phyloP scores from a whole-genome alignment of 2,797 vertebrate species.

The Sandelia bainsii region DNA sequence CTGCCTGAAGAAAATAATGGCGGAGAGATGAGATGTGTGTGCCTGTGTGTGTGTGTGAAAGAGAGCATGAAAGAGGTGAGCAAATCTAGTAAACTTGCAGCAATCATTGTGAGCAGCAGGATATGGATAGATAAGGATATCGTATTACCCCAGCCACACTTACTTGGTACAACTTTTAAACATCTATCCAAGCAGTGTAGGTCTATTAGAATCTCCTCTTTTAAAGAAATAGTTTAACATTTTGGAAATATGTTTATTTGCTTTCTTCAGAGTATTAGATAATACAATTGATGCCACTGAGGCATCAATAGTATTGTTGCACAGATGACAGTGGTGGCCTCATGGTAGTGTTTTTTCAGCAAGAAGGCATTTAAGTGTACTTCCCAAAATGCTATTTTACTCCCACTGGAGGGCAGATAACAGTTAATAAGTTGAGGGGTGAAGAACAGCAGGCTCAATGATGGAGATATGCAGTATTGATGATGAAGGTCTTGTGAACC shows the following conservation, averaged over 20 bases:
- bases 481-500: conserved; percentile 8
- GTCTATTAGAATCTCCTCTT: background rate
- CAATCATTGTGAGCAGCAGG: conserved; percentile 9
- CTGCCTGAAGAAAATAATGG: conserved; percentile 86
- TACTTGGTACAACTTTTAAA: conserved; percentile 5
- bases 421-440: conserved; percentile 2
- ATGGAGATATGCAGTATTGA: conserved; percentile 28
- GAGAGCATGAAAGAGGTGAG: background rate
- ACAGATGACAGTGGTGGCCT: background rate
- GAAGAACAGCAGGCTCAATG: conserved; percentile 18
- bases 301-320: background rate
- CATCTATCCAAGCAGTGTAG: background rate
- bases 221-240: background rate
- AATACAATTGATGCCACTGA: background rate
- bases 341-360: background rate
- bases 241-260: background rate
- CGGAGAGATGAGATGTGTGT: conserved; percentile 70
- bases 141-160: conserved; percentile 35
- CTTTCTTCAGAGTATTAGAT: background rate
- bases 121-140: conserved; percentile 22
- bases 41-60: background rate
- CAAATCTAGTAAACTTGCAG: conserved; percentile 1
- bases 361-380: background rate
- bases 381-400: conserved; percentile 12
- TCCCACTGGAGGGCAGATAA: conserved; percentile 11